Evolutionary conservation across 2,113 vertebrate species (phyloP).

Genomic region (Saguinus midas): DNA sequence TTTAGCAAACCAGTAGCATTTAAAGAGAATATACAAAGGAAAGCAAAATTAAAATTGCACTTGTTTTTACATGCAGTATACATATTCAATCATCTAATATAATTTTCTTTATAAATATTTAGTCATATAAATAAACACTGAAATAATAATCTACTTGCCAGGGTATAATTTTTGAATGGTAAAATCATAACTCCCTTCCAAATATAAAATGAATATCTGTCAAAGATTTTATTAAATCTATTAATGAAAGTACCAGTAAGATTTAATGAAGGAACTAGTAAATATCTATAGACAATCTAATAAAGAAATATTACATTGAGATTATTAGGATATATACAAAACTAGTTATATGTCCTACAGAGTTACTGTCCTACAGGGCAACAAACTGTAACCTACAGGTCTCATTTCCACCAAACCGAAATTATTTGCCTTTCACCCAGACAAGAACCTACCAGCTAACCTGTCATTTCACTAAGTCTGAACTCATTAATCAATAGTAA

Average conservation of each 20-base stretch:
- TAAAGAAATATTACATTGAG: neutral
- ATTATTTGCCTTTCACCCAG: neutral
- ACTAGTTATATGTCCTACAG: neutral
- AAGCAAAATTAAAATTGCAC: neutral
- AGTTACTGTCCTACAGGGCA: neutral
- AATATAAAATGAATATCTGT: neutral
- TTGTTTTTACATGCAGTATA: neutral
- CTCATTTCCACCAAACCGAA: neutral
- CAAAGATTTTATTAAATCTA: neutral
- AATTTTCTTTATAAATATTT: neutral
- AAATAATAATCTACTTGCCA: neutral
- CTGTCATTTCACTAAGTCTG: neutral
- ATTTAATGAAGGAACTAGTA: neutral
- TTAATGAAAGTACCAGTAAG: neutral
- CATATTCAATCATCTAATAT: neutral
- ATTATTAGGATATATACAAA: neutral
- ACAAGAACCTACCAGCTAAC: neutral
- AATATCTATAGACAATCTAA: neutral
- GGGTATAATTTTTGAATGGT: neutral
- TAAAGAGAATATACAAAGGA: neutral
- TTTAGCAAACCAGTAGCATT: neutral
- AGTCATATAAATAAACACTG: neutral
- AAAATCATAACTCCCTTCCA: neutral
- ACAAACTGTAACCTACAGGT: neutral
- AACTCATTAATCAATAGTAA: neutral